A percentile compares a stretch with the other conserved stretches of the same genome.
These are phyloP conservation scores for Volucella inanis DNA, from an alignment of 2,888 invertebrate genomes.

Conservation along the genomic window DNA sequence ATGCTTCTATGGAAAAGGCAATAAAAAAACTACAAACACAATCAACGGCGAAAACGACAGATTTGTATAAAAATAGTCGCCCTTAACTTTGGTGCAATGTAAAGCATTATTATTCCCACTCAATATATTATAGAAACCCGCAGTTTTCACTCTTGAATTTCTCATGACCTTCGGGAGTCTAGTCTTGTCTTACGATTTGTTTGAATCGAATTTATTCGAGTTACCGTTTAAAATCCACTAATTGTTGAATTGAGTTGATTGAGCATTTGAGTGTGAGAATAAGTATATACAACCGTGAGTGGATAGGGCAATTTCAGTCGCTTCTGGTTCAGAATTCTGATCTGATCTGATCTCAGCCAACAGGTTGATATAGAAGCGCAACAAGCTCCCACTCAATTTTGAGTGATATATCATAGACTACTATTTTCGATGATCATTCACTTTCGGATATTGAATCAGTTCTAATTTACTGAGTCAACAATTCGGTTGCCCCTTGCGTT, in stretches of 20 bases:
- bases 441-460: conserved; percentile 45
- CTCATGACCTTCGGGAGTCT: not conserved
- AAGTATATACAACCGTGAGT: not conserved
- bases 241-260: not conserved
- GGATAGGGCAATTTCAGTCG: conserved; percentile 16
- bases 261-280: not conserved
- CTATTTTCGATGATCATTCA: conserved; percentile 34
- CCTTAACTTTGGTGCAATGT: not conserved
- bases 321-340: no score
- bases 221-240: conserved; percentile 54
- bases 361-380: conserved; percentile 12
- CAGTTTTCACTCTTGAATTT: not conserved
- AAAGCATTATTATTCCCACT: no score
- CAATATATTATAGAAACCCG: no score
- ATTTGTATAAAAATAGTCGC: conserved; percentile 14
- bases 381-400: conserved; percentile 11
- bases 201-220: conserved; percentile 41
- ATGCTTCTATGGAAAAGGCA: not conserved
- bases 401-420: conserved; percentile 8
- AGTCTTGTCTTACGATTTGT: not conserved
- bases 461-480: conserved; percentile 39
- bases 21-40: not conserved
- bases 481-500: conserved; percentile 31
- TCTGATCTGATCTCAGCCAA: not conserved
- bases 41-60: no score